A percentile compares a stretch with the other conserved stretches of the same genome.
These are phyloP conservation scores for Nyleta sp. DNA, from an alignment of 2,888 invertebrate species.

Conservation along the genomic window DNA sequence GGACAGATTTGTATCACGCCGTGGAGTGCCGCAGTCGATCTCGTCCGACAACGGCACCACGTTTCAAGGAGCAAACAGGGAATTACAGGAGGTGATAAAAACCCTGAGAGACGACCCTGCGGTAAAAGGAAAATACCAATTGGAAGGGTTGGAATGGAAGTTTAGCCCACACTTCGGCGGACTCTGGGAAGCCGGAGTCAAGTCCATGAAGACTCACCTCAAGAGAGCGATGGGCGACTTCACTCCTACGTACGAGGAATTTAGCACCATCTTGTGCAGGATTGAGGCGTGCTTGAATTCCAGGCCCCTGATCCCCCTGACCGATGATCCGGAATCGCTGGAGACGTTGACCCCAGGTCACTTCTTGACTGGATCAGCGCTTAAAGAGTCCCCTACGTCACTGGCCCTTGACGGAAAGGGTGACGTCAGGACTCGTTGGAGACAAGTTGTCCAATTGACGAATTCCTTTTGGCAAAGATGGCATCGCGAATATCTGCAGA, in stretches of 20 bases:
- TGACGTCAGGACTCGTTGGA: not conserved
- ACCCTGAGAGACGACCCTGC: too few relatives aligned
- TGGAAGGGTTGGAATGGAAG: not conserved
- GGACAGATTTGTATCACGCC: too few relatives aligned
- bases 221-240: not conserved
- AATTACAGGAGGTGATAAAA: not conserved
- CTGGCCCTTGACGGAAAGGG: not conserved
- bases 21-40: not conserved
- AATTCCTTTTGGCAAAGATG: not conserved
- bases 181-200: not conserved
- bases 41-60: not conserved
- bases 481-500: not conserved
- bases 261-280: not conserved
- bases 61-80: not conserved
- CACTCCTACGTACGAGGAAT: not conserved
- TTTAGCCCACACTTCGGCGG: not conserved
- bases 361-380: not conserved
- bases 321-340: not conserved
- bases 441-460: not conserved
- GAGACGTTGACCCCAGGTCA: not conserved
- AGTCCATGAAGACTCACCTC: not conserved
- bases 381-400: not conserved
- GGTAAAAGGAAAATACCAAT: not conserved
- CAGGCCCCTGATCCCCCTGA: not conserved
- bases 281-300: slow-evolving; percentile 13